Conservation (phyloP, 2,113 vertebrate species). For the Toxotes chatareus region DNA sequence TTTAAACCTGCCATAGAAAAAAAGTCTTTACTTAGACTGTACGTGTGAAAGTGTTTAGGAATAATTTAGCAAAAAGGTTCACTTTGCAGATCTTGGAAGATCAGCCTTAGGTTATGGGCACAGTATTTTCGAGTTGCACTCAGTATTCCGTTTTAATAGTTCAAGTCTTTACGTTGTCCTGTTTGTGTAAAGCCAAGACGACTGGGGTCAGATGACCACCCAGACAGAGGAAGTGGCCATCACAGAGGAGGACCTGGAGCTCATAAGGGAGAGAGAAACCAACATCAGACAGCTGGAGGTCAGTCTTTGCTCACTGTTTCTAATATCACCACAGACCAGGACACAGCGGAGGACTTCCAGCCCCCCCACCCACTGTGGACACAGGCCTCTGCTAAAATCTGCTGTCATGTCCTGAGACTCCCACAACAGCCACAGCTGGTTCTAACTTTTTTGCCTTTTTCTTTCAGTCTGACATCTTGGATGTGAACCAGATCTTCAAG, state of each 20-base stretch:
- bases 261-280: slow-evolving; percentile 96
- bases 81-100: too few relatives aligned
- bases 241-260: slow-evolving; percentile 95
- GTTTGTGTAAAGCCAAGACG: slow-evolving; percentile 88
- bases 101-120: neutral
- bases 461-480: slow-evolving; percentile 94
- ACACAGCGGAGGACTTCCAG: neutral
- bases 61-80: too few relatives aligned
- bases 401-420: neutral
- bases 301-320: neutral
- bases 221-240: slow-evolving; percentile 91
- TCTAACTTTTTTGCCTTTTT: slow-evolving; percentile 1
- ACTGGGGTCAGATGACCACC: slow-evolving; percentile 91
- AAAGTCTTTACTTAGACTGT: neutral
- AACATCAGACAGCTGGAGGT: slow-evolving; percentile 97
- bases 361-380: too few relatives aligned
- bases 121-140: neutral
- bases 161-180: neutral
- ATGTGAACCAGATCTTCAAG: slow-evolving; percentile 99
- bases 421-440: neutral
- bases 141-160: neutral
- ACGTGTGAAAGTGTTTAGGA: neutral
- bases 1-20: neutral
- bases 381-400: neutral
- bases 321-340: rapidly evolving